These are phyloP conservation scores for Halichondria panicea DNA, from an alignment of 37 sponge, comb jelly and placozoan genomes.

Conservation along the genomic window DNA sequence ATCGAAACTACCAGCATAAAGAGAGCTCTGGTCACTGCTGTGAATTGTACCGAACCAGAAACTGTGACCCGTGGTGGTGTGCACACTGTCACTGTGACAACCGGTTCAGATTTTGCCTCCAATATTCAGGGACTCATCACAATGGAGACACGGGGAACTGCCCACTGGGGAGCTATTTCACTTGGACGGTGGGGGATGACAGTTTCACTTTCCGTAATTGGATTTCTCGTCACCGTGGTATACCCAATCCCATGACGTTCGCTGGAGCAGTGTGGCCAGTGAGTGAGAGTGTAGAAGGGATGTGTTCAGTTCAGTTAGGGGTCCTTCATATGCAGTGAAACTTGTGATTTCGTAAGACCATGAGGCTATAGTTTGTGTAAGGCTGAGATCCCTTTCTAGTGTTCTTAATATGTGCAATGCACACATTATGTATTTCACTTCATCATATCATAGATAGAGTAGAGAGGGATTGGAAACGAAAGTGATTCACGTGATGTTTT, in stretches of 20 bases:
- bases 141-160: conserved; percentile 11
- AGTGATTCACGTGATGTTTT: too few species aligned
- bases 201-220: conserved; percentile 2
- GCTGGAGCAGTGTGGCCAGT: conserved; percentile 16
- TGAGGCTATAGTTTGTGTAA: too few species aligned
- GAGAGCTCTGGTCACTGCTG: background rate
- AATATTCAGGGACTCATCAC: background rate
- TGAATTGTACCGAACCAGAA: background rate
- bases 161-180: conserved; percentile 6
- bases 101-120: conserved; percentile 10
- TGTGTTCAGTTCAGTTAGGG: too few species aligned
- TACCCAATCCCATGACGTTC: too few species aligned
- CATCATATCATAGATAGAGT: too few species aligned
- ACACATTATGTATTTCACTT: too few species aligned
- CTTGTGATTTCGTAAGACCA: too few species aligned
- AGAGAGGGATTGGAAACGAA: too few species aligned
- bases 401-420: background rate
- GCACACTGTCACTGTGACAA: conserved; percentile 19
- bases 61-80: conserved; percentile 22
- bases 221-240: too few species aligned
- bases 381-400: too few species aligned
- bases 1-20: background rate
- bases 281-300: background rate
- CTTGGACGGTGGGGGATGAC: conserved; percentile 11
- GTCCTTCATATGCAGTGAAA: background rate